Conservation (phyloP, 2,888 invertebrate genomes). For the Ennomos erosarius region DNA sequence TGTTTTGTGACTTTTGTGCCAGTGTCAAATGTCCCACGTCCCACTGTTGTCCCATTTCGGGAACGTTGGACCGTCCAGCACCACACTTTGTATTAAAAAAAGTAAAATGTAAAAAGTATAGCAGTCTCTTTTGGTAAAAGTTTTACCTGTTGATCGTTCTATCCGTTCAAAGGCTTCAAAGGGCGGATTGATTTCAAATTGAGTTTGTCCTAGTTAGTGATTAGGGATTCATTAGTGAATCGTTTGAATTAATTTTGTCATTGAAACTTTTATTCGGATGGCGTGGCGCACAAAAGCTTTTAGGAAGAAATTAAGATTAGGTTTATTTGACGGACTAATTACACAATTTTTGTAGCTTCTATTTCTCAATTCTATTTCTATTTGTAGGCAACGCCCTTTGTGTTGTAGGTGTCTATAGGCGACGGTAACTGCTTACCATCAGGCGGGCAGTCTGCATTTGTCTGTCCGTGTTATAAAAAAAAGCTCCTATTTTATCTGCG, state of each 20-base stretch:
- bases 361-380: too few species aligned
- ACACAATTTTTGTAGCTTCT: too few species aligned
- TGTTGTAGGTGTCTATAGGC: too few species aligned
- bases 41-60: constrained; percentile 47
- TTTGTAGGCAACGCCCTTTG: too few species aligned
- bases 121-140: constrained; percentile 19
- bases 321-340: too few species aligned
- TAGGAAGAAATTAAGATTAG: too few species aligned
- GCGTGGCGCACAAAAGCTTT: background rate
- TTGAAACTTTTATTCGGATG: constrained; percentile 31
- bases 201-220: constrained; percentile 34
- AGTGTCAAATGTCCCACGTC: constrained; percentile 59
- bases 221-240: constrained; percentile 32
- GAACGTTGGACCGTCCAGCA: constrained; percentile 22
- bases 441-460: too few species aligned
- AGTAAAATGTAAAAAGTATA: constrained; percentile 15
- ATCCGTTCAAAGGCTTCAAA: constrained; percentile 31
- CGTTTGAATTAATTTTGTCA: constrained; percentile 37
- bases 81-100: constrained; percentile 26
- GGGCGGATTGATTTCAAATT: constrained; percentile 38
- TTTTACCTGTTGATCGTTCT: constrained; percentile 38
- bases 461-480: too few species aligned
- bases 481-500: too few species aligned
- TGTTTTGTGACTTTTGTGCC: constrained; percentile 47
- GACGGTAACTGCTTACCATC: too few species aligned